These are phyloP conservation scores for Dromaius novaehollandiae DNA, from an alignment of 2,113 vertebrate genomes.

Conservation along the genomic window DNA sequence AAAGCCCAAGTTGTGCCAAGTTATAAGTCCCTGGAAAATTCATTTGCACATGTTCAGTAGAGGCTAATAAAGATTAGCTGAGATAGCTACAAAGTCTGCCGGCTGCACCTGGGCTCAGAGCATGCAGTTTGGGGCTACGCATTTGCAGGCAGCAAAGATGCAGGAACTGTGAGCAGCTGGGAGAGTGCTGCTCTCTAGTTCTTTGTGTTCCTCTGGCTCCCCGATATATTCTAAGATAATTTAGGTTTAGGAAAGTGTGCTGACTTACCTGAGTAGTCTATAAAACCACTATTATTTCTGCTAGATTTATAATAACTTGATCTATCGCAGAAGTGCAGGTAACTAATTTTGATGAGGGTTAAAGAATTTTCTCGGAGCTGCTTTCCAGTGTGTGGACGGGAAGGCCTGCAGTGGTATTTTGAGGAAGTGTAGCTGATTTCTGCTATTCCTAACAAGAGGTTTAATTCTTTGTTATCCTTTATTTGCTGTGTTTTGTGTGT, in stretches of 20 bases:
- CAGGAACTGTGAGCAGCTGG: background rate
- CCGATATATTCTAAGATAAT: background rate
- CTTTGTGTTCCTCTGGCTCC: no score
- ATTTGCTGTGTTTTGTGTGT: background rate
- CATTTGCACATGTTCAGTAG: background rate
- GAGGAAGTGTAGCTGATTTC: background rate
- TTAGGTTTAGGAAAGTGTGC: background rate
- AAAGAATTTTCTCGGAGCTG: background rate
- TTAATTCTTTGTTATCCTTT: background rate
- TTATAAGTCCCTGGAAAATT: background rate
- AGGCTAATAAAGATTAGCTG: background rate
- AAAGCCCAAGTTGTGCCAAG: background rate
- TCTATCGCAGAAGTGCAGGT: background rate
- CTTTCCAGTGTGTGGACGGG: background rate
- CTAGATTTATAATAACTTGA: background rate
- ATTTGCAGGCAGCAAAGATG: background rate
- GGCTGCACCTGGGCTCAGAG: background rate
- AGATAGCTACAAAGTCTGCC: background rate
- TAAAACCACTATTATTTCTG: background rate
- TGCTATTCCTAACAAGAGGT: background rate
- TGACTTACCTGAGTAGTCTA: background rate
- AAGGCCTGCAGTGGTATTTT: background rate
- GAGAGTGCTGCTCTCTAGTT: background rate
- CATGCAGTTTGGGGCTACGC: background rate
- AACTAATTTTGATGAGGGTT: background rate